phyloP scores from a whole-genome alignment of 2,797 vertebrate species.

The Thunnus albacares region DNA sequence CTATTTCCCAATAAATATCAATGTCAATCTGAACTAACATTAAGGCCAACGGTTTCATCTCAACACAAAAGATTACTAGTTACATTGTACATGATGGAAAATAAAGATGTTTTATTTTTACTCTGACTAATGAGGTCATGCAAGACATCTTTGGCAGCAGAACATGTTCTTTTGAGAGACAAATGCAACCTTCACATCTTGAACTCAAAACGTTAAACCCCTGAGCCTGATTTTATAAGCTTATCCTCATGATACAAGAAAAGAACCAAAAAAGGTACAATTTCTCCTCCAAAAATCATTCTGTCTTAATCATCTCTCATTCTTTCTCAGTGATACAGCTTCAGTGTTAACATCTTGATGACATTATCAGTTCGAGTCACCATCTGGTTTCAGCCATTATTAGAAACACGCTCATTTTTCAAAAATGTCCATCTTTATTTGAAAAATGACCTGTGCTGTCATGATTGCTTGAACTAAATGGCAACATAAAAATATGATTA shows the following conservation, averaged over 20 bases:
- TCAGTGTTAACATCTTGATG: conserved; percentile 50
- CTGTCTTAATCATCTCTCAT: conserved; percentile 41
- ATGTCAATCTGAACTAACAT: neutral
- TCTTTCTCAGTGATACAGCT: conserved; percentile 40
- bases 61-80: neutral
- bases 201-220: neutral
- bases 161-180: neutral
- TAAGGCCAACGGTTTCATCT: neutral
- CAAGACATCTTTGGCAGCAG: neutral
- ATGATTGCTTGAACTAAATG: conserved; percentile 1
- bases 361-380: conserved; percentile 33
- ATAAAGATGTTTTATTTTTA: conserved; percentile 4
- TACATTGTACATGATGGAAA: neutral
- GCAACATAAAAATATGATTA: conserved; percentile 19
- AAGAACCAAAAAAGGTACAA: conserved; percentile 10
- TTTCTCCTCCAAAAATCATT: conserved; percentile 16
- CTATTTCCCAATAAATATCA: neutral
- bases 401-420: conserved; percentile 27
- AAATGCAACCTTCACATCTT: neutral
- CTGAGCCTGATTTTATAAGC: neutral
- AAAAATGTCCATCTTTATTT: conserved; percentile 29
- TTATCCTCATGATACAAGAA: neutral
- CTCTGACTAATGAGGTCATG: neutral
- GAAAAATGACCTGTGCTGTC: conserved; percentile 1
- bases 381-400: conserved; percentile 42